Conservation (phyloP, 2,797 vertebrate species). For the Xiphophorus birchmanni region DNA sequence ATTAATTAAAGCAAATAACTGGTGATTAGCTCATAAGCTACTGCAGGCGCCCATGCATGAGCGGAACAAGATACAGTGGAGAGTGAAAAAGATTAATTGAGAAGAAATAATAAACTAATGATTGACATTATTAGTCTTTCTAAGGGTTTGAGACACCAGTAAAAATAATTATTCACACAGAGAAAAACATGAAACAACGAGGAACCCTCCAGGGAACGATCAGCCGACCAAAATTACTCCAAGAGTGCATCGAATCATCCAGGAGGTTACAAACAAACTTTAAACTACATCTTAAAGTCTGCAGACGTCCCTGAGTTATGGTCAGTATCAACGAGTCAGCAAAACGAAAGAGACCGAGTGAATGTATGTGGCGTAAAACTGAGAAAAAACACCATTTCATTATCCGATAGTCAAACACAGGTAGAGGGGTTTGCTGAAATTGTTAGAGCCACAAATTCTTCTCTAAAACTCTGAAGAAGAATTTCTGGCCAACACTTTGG, state of each 20-base stretch:
- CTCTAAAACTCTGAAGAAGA: background rate
- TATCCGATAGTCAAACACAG: too few species aligned
- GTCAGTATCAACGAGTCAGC: too few species aligned
- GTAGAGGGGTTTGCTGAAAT: background rate
- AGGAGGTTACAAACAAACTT: too few species aligned
- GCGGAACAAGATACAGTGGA: too few species aligned
- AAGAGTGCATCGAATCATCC: too few species aligned
- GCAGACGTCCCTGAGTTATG: too few species aligned
- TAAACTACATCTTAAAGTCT: too few species aligned
- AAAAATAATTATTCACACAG: background rate
- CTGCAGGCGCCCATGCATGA: slow-evolving; percentile 41
- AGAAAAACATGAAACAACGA: background rate
- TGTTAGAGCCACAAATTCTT: background rate
- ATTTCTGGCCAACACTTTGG: background rate
- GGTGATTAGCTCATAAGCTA: slow-evolving; percentile 76
- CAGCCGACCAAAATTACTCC: too few species aligned
- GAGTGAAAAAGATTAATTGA: background rate
- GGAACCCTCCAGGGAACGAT: too few species aligned
- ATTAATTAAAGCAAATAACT: background rate
- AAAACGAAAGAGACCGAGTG: too few species aligned
- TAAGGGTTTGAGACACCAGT: background rate
- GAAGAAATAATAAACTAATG: background rate
- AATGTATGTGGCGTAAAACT: too few species aligned
- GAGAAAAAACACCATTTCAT: too few species aligned
- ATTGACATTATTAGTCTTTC: background rate